Percentiles rank a stretch among this genome's conserved stretches.
Conservation (phyloP, 2,888 invertebrate species). For the Drosophila kuntzei region DNA sequence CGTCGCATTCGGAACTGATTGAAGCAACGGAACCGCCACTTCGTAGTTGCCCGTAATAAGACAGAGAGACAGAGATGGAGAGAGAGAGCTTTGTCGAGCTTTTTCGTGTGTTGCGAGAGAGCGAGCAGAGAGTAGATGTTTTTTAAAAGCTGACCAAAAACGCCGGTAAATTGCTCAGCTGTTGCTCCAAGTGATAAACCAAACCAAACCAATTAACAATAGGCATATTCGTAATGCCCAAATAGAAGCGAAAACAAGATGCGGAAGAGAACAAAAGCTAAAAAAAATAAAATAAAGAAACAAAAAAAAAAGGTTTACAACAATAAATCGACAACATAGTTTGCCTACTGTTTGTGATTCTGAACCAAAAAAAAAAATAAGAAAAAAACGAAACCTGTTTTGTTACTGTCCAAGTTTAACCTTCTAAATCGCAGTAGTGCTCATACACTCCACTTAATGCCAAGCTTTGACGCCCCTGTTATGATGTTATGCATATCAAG, state of each 20-base stretch:
- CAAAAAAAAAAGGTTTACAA: neutral
- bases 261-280: slow-evolving; percentile 8
- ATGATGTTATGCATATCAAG: slow-evolving; percentile 78
- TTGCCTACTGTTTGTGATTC: slow-evolving; percentile 25
- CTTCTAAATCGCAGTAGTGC: slow-evolving; percentile 62
- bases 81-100: slow-evolving; percentile 67
- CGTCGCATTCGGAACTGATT: slow-evolving; percentile 82
- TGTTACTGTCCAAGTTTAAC: slow-evolving; percentile 48
- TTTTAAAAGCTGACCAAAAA: slow-evolving; percentile 20
- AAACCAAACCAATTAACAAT: slow-evolving; percentile 34
- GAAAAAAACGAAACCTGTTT: slow-evolving; percentile 55
- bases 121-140: slow-evolving; percentile 6
- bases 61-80: slow-evolving; percentile 1
- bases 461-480: slow-evolving; percentile 66
- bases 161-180: slow-evolving; percentile 59
- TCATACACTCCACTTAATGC: slow-evolving; percentile 74
- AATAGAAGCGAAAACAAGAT: slow-evolving; percentile 16
- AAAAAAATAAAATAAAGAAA: slow-evolving; percentile 4
- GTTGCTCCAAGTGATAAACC: slow-evolving; percentile 42
- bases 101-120: slow-evolving; percentile 36
- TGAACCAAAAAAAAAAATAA: slow-evolving; percentile 8
- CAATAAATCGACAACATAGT: slow-evolving; percentile 28
- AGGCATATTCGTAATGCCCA: slow-evolving; percentile 38
- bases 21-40: slow-evolving; percentile 28
- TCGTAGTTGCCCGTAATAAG: slow-evolving; percentile 6